Base-by-base conservation (phyloP, 92 coral and sea anemone genomes). In the Desmophyllum pertusum region DNA sequence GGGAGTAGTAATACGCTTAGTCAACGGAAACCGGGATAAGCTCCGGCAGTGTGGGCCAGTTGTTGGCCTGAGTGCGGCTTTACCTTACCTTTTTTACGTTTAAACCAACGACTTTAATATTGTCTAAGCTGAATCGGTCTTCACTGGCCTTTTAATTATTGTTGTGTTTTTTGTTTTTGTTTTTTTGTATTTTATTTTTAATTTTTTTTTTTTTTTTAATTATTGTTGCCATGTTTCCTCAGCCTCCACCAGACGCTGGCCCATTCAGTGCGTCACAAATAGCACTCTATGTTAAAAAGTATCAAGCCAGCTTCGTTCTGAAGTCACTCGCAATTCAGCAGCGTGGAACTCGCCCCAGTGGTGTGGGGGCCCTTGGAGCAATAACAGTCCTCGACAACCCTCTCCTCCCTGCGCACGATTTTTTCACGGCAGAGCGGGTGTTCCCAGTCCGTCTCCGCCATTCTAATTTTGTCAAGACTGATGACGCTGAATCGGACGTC, bases 241-340 rank as follows among this genome's bases (percentile, higher is more conserved):
- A 94, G 98, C 91, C 93, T 27, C 97, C 97, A 18, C 91, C 90
- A n/a, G 80, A 88, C 10, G 86, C 95, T 33, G 93, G 93, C 50
- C 73, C 88, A 29, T 91, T 91, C 80, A 91, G 97, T 81, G 81
- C 88, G 25, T 87, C 87, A 14, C 89, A 91, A 70, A 43, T 93
- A 42, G 68, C 71, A 13, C 62, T 79, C 15, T 53, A 83, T 45
- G 59, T 87, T 35, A 80, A 75, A 19, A 92, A 87, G 63, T 76
- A 89, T 76, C 90, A 94, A 70, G 45, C 79, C 48, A 77, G 77
- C 4, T 96, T 90, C 61, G 84, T 87, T 45, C 84, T 78, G 11
- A 77, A 64, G 62, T 84, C 93, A 43, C 84, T 92, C 2, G 42
- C 42, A 14, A 65, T 66, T 18, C 90, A 84, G 35, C 69, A 84